Conservation (phyloP, 2,888 invertebrate species). For the Pyralis farinalis region DNA sequence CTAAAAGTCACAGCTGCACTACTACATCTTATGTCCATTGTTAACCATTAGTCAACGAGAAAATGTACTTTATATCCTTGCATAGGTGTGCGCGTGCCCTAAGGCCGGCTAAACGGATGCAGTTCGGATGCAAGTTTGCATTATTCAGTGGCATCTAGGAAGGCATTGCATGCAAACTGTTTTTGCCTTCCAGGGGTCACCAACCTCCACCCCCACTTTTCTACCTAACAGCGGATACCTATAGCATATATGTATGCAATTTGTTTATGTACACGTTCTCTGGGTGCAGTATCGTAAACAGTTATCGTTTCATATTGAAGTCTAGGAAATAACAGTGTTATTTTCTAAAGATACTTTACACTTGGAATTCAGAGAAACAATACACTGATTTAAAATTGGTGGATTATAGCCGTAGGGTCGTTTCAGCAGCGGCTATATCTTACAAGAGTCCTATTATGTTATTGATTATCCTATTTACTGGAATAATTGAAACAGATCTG, state of each 20-base stretch:
- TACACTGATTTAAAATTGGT: background rate
- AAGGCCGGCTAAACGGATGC: conserved; percentile 21
- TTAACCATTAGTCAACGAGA: too few species aligned
- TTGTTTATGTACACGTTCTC: background rate
- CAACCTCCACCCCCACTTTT: conserved; percentile 19
- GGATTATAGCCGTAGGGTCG: background rate
- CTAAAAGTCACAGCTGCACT: too few species aligned
- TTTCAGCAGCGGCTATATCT: background rate
- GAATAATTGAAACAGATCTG: too few species aligned
- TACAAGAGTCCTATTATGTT: too few species aligned
- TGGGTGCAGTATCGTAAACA: background rate
- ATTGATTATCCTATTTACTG: too few species aligned
- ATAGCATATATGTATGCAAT: background rate
- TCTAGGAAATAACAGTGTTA: background rate
- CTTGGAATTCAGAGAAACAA: background rate
- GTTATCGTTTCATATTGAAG: background rate
- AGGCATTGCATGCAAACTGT: conserved; percentile 45
- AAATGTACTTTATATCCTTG: too few species aligned
- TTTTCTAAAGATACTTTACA: background rate
- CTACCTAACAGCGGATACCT: background rate
- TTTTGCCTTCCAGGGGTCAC: conserved; percentile 32
- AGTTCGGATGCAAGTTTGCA: conserved; percentile 37
- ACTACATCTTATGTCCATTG: too few species aligned
- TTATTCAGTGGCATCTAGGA: conserved; percentile 54
- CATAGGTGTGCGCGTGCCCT: background rate